Evolutionary conservation across 1,140 invertebrate genomes (phyloP).

Genomic region (Melitaea cinxia): DNA sequence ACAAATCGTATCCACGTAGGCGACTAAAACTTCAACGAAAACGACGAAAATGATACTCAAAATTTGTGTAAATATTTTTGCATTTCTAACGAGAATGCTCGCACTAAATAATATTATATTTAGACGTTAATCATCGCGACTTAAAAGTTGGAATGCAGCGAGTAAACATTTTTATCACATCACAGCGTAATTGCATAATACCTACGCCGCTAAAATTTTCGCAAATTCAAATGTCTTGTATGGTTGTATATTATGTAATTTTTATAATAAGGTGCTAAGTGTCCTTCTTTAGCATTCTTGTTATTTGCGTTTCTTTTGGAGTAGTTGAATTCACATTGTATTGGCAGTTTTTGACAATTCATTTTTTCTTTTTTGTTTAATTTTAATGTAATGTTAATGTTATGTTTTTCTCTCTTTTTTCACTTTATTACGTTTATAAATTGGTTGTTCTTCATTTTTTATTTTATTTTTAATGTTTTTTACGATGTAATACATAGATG

Average conservation of each 20-base stretch:
- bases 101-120: conserved; percentile 29
- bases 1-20: no score
- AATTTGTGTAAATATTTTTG: conserved; percentile 47
- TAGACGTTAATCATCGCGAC: conserved; percentile 41
- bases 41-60: conserved; percentile 36
- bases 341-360: background rate
- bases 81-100: conserved; percentile 9
- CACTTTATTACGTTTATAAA: no score
- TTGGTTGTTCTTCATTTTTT: no score
- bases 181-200: conserved; percentile 58
- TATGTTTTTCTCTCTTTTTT: no score
- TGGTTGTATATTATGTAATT: conserved; percentile 33
- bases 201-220: conserved; percentile 51
- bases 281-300: conserved; percentile 30
- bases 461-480: no score
- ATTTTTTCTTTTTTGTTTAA: no score
- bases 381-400: no score
- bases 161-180: conserved; percentile 60
- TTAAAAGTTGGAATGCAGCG: conserved; percentile 44
- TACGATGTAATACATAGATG: no score
- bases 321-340: background rate
- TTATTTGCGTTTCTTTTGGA: conserved; percentile 6
- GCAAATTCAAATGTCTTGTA: conserved; percentile 45
- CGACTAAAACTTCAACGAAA: no score
- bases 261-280: conserved; percentile 34